Evolutionary conservation across 2,797 vertebrate genomes (phyloP).

Genomic region (Enteromius afrohamiltoni): DNA sequence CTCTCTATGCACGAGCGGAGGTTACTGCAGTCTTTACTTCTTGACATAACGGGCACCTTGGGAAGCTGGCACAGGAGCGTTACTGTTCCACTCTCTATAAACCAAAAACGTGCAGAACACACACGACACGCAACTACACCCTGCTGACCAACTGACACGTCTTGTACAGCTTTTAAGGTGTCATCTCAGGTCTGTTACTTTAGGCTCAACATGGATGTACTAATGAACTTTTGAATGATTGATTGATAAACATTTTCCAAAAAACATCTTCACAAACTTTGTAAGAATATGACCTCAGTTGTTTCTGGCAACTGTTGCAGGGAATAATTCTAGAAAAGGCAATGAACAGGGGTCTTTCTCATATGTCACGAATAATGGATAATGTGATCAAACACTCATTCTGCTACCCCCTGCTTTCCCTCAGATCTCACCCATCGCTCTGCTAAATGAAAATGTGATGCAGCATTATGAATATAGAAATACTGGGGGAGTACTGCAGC

Average conservation of each 20-base stretch:
- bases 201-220: not conserved
- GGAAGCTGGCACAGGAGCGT: slow-evolving; percentile 67
- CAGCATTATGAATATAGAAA: slow-evolving; percentile 14
- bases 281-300: not conserved
- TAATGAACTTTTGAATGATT: not conserved
- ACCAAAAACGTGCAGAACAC: slow-evolving; percentile 14
- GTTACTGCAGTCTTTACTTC: slow-evolving; percentile 75
- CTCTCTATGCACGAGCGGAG: slow-evolving; percentile 68
- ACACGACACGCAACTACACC: not conserved
- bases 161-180: not conserved
- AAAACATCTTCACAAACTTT: not conserved
- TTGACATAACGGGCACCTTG: slow-evolving; percentile 77
- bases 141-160: not conserved
- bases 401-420: not conserved
- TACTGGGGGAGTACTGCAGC: slow-evolving; percentile 2
- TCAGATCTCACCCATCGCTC: slow-evolving; percentile 2
- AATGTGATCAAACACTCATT: slow-evolving; percentile 8
- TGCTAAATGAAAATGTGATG: slow-evolving; percentile 41
- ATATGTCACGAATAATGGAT: not conserved
- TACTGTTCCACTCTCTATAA: slow-evolving; percentile 48
- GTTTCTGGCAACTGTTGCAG: not conserved
- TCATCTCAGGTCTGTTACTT: not conserved
- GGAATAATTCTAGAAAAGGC: not conserved
- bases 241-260: not conserved
- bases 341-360: not conserved